Percentiles rank a stretch among this genome's conserved stretches.
phyloP scores from a whole-genome alignment of 1,140 invertebrate genomes.

The Pomacea maculata region DNA sequence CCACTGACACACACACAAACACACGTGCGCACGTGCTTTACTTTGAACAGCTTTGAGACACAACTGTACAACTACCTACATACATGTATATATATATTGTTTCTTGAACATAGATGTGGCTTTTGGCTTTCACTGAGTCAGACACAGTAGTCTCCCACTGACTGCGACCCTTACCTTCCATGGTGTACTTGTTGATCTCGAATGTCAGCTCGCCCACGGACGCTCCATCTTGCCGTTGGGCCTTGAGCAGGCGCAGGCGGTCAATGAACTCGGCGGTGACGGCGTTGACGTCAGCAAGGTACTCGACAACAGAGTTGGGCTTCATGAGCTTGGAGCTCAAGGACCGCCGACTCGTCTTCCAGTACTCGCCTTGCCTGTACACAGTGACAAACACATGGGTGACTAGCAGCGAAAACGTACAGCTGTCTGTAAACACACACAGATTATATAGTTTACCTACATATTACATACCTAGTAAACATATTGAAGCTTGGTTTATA shows the following conservation, averaged over 20 bases:
- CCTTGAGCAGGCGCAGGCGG: slow-evolving; percentile 33
- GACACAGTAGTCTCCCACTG: not conserved
- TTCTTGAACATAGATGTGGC: not conserved
- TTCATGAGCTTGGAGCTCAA: slow-evolving; percentile 39
- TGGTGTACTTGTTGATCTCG: slow-evolving; percentile 47
- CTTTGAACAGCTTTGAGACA: too few relatives aligned
- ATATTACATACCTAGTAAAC: not conserved
- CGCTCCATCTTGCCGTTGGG: slow-evolving; percentile 27
- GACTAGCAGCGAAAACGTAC: not conserved
- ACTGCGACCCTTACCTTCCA: slow-evolving; percentile 43
- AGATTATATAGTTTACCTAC: not conserved
- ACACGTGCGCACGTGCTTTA: too few relatives aligned
- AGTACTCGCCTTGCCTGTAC: slow-evolving; percentile 47
- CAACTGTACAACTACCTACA: not conserved
- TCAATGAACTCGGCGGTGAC: slow-evolving; percentile 36
- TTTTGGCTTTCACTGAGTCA: not conserved
- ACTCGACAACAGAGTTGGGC: slow-evolving; percentile 33
- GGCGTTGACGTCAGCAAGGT: slow-evolving; percentile 33
- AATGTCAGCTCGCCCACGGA: slow-evolving; percentile 39
- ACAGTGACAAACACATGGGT: too few relatives aligned
- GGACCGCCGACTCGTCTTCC: slow-evolving; percentile 40
- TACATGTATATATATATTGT: not conserved
- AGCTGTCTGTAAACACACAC: not conserved
- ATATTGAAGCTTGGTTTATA: not conserved
- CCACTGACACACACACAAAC: slow-evolving; percentile 27